A percentile compares a stretch with the other conserved stretches of the same genome.
Conservation (phyloP, 2,797 vertebrate species). For the Buceros bicornis region DNA sequence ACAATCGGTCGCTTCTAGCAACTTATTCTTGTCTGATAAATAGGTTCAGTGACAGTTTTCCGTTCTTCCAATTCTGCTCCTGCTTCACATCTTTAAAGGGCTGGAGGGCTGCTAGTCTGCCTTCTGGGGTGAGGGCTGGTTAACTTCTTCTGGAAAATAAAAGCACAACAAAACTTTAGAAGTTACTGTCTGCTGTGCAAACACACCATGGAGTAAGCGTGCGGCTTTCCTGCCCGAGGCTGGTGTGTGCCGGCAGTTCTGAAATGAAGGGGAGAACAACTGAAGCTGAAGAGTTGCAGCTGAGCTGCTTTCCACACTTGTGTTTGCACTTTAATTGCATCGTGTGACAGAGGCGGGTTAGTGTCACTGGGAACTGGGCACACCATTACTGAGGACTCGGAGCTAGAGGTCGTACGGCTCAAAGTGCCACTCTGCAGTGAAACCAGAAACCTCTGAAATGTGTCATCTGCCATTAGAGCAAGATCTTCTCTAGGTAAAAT, state of each 20-base stretch:
- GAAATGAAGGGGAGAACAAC: background rate
- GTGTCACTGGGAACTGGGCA: background rate
- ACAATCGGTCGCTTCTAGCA: background rate
- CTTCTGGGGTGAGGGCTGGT: background rate
- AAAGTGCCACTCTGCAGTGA: background rate
- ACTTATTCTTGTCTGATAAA: background rate
- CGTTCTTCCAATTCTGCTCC: background rate
- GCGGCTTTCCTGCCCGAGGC: background rate
- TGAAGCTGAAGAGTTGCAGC: background rate
- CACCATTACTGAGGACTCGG: background rate
- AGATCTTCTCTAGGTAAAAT: background rate
- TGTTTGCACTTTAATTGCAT: background rate
- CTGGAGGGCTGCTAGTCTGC: background rate
- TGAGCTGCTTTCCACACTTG: background rate
- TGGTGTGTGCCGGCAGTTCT: background rate
- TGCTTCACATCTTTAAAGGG: background rate
- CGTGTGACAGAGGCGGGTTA: background rate
- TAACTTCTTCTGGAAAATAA: constrained; percentile 1
- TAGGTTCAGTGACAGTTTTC: background rate
- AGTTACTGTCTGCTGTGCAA: background rate
- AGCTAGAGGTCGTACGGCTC: background rate
- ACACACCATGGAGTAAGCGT: background rate
- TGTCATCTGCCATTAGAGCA: background rate
- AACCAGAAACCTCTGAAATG: background rate
- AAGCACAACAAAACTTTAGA: background rate